Conservation (phyloP, 2,888 invertebrate species). For the Drosophila prostipennis region DNA sequence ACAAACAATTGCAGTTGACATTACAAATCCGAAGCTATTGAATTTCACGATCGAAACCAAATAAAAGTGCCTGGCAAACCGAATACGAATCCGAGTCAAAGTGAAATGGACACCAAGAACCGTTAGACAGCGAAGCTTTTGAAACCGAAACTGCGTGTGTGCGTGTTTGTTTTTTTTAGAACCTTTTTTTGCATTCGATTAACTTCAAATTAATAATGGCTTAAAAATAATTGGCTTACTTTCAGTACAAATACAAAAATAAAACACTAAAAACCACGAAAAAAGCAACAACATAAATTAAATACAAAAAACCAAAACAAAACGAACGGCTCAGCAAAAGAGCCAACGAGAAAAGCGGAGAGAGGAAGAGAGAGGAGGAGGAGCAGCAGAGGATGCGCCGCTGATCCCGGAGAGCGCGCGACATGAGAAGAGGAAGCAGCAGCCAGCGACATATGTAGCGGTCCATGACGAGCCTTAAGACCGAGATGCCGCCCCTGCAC, state of each 20-base stretch:
- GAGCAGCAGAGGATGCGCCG: slow-evolving; percentile 24
- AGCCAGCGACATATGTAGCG: slow-evolving; percentile 67
- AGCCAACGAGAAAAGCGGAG: slow-evolving; percentile 30
- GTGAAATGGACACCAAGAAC: slow-evolving; percentile 24
- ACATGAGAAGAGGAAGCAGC: slow-evolving; percentile 34
- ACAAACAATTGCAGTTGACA: slow-evolving; percentile 17
- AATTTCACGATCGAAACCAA: slow-evolving; percentile 14
- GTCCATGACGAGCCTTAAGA: slow-evolving; percentile 79
- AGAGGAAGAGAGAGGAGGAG: neutral
- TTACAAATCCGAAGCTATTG: slow-evolving; percentile 1
- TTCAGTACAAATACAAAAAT: slow-evolving; percentile 65
- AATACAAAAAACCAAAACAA: slow-evolving; percentile 12
- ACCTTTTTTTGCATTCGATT: slow-evolving; percentile 14
- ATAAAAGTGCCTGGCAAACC: slow-evolving; percentile 5
- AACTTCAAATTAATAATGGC: slow-evolving; percentile 28
- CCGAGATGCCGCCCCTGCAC: slow-evolving; percentile 83
- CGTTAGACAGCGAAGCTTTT: slow-evolving; percentile 22
- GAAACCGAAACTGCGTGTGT: neutral
- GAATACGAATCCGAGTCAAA: slow-evolving; percentile 13
- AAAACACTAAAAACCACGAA: slow-evolving; percentile 21
- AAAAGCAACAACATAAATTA: slow-evolving; percentile 4
- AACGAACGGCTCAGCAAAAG: slow-evolving; percentile 26
- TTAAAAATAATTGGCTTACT: slow-evolving; percentile 44
- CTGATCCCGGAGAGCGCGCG: slow-evolving; percentile 30
- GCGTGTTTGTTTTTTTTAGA: neutral